Evolutionary conservation across 2,113 vertebrate genomes (phyloP).

Genomic region (Nesoenas mayeri): DNA sequence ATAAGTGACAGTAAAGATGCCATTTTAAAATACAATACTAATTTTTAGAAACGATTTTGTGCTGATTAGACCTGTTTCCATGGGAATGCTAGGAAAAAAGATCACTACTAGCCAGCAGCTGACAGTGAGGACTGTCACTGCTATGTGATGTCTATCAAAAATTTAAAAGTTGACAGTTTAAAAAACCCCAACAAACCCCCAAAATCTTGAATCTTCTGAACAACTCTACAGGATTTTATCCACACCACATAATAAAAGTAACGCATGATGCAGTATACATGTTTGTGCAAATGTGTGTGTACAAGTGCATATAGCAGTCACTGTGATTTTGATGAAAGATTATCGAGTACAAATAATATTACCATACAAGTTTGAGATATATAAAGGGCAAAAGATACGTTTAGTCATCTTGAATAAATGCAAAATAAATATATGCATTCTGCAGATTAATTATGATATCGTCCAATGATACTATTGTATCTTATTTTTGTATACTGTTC

Average conservation of each 20-base stretch:
- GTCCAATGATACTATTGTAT: not conserved
- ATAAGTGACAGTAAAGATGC: not conserved
- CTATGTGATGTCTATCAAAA: not conserved
- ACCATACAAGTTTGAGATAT: not conserved
- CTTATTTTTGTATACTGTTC: not conserved
- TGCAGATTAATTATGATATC: not conserved
- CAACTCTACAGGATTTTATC: not conserved
- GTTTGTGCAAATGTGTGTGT: too few species aligned
- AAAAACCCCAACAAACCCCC: not conserved
- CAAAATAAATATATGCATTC: not conserved
- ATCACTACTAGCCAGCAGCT: not conserved
- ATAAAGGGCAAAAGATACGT: not conserved
- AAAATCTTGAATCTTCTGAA: not conserved
- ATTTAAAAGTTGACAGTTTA: not conserved
- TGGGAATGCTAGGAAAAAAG: slow-evolving; percentile 7
- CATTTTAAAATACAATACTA: slow-evolving; percentile 19
- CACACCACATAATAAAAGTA: not conserved
- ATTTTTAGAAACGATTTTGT: not conserved
- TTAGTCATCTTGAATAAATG: not conserved
- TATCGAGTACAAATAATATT: not conserved
- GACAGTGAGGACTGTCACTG: not conserved
- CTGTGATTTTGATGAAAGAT: not conserved
- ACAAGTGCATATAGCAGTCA: too few species aligned
- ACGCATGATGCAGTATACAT: not conserved
- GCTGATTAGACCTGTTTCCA: slow-evolving; percentile 45